Percentiles rank a stretch among this genome's conserved stretches.
Conservation (phyloP, 1,140 invertebrate genomes). For the Phymorhynchus buccinoides region DNA sequence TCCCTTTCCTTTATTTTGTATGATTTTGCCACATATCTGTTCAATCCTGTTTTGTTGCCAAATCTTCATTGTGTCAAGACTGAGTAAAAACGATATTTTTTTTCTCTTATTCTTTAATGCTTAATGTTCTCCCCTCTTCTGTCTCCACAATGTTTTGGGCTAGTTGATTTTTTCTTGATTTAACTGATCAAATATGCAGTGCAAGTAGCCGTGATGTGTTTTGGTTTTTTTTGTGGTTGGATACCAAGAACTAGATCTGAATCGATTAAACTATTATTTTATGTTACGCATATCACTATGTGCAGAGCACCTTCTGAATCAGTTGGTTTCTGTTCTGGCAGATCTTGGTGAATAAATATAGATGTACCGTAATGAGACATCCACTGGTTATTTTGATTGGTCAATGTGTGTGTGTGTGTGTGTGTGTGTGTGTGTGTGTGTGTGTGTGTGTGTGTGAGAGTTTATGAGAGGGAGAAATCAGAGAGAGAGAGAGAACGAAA, state of each 20-base stretch:
- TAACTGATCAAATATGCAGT: background rate
- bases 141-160: background rate
- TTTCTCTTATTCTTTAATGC: background rate
- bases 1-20: background rate
- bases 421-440: background rate
- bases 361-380: background rate
- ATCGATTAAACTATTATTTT: too few species aligned
- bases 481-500: too few species aligned
- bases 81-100: background rate
- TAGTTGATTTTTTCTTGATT: background rate
- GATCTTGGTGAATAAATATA: constrained; percentile 11
- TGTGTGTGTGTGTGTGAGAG: constrained; percentile 12
- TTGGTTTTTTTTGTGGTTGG: too few species aligned
- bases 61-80: background rate
- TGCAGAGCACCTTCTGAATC: background rate
- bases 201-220: background rate
- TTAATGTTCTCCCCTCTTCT: background rate
- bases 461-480: too few species aligned
- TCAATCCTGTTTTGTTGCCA: background rate
- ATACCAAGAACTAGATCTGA: background rate
- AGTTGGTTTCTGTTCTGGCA: constrained; percentile 11
- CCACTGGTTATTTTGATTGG: background rate
- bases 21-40: background rate
- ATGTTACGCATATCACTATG: background rate
- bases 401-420: background rate